Evolutionary conservation across 2,113 vertebrate species (phyloP), one percentile per base, ranked within the genome.

Genomic region (Cyanistes caeruleus): DNA sequence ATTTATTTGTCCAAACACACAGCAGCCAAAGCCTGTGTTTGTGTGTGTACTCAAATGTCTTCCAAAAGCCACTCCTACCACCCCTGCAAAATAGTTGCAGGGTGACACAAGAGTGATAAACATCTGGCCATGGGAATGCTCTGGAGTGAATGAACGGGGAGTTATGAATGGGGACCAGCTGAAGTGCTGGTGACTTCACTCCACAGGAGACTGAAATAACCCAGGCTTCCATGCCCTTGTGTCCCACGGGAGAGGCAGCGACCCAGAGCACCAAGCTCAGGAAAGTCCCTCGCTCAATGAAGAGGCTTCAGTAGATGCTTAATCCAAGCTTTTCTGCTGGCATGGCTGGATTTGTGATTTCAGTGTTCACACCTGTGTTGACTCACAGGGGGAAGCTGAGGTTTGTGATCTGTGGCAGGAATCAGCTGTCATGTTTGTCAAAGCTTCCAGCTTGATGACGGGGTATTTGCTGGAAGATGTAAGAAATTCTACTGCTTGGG

Each of bases 61-160:
- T 94, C 82, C 74, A 95, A 77, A 94, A 89, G 78, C 87, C 90
- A 48, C 93, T 95, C 93, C 95, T 86, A 83, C 92, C 95, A 85
- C 82, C 95, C 90, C 93, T 91, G 93, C 93, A 70, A 91, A 97
- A 95, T 94, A 95, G 46, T 52, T 96, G 80, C 68, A 70, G 91
- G 59, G 44, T 94, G 94, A 96, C 73, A 91, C 75, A 94, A 55
- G 78, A 55, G 77, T 16, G 79, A 63, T 55, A 56, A 93, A 51
- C 89, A 88, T 92, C 95, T 96, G 95, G 58, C 93, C 89, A 65
- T 2, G 5, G 93, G 64, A 90, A 90, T 37, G 52, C 53, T 88
- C 51, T 44, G 88, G 72, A 84, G 72, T 90, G 90, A 93, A 88
- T 88, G 90, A 81, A 81, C 2, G 0, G 1, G 83, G 56, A 94